Base-by-base conservation (phyloP, 1,140 invertebrate genomes). In the Psix sp. region DNA sequence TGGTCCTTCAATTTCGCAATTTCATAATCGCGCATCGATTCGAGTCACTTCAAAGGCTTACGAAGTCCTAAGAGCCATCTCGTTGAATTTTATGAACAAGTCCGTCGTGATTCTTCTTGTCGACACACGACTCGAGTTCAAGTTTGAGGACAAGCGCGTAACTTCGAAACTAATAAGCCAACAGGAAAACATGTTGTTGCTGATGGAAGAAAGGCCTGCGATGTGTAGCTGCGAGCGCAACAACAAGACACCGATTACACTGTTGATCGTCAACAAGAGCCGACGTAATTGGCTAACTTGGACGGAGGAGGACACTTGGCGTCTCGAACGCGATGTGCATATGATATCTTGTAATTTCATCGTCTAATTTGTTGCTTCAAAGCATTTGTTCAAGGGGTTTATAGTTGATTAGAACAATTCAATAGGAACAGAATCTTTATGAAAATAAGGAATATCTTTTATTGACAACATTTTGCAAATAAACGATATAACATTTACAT, bases 251-350 rank as follows among this genome's bases (percentile, higher is more conserved):
- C 71, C 71, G 71, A 74, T 74, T 74, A 68, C 63, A 35, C 52
- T 57, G 63, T 74, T 74, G 63, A 74, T 74, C 72, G 72, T 68
- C 63, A 51, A 63, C 52, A 57, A 63, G 63, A 52, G 52, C 72
- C 42, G 16, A 74, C 72, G 68, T 74, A 74, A 74, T 74, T 74
- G 72, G 72, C 63, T 74, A 74, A 74, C 72, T 74, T 74, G 45
- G 36, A 49, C 63, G 48, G 49, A 60, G 48, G 70, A 73, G 70
- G 71, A 74, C 71, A 74, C 71, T 67, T 54, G 71, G 71, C 11
- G 51, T 57, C 63, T 42, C 60, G 51, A 74, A 74, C 62, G 71
- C 71, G 71, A 67, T 63, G 52, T 67, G 71, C 71, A 67, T 74
- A 51, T 45, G 36, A 60, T 56, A 67, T 74, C 39, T n/a, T n/a